Base-by-base conservation (phyloP, 64 coral and sea anemone genomes). In the Montipora cactus region DNA sequence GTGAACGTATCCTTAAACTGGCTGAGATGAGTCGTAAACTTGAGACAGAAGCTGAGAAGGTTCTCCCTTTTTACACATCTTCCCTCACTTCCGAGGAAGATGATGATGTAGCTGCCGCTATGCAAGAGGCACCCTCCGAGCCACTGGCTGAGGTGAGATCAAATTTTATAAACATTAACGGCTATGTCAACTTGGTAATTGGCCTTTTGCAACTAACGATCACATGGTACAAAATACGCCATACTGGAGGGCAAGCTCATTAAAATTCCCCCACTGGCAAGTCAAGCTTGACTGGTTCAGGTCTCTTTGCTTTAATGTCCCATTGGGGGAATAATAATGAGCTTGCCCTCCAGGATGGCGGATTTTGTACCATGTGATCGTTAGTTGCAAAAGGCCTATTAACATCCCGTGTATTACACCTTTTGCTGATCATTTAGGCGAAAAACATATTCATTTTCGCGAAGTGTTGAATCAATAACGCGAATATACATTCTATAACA, bases 21-120 rank as follows among this genome's bases (percentile, higher is more conserved):
- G 21, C 95, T 64, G 98, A 99, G 57, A 99, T 99, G 98, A 87
- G 95, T 59, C 95, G 98, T 55, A 99, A 99, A 82, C 92, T 99
- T 2, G 98, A 99, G 73, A 99, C 98, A 51, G 98, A 99, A 81
- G 80, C 96, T 87, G 98, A 99, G 44, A 99, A 99, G 74, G 97
- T 99, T 44, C 89, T 99, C 18, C 97, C 97, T 5, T 99, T 99
- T 83, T 99, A 99, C 67, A 74, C 95, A 8, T 99, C 97, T 3
- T 96, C 97, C 5, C 78, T 99, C 8, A 79, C 84, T 7, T 69
- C 92, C 5, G 97, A 99, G 37, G 97, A 99, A 67, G 95, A 99
- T 46, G 94, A 99, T 5, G 91, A 99, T 84, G 94, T 95, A 4
- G 89, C 91, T 4, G 92, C 92, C 7, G 97, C 97, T n/a, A 82